phyloP scores from a whole-genome alignment of 2,113 vertebrate genomes.

The Catharus fuscescens region DNA sequence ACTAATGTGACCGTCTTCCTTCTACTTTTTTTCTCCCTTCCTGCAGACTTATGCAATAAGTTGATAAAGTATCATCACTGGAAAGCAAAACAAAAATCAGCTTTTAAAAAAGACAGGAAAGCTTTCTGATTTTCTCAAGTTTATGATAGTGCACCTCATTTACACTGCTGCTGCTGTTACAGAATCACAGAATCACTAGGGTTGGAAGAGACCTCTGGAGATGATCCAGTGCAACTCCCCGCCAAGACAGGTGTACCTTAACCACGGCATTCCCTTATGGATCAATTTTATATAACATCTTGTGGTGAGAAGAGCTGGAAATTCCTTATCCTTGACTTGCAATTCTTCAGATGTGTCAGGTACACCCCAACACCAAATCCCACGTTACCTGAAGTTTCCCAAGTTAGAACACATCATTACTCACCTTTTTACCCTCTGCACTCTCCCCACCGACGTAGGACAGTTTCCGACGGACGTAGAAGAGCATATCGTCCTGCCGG shows the following conservation, averaged over 20 bases:
- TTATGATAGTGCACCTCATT: fast-evolving
- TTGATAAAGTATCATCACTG: not conserved
- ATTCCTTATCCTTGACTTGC: not conserved
- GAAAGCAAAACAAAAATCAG: not conserved
- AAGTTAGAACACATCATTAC: not conserved
- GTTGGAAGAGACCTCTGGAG: not conserved
- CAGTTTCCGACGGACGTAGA: slow-evolving; percentile 91
- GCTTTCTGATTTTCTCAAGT: not conserved
- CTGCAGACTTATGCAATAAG: not conserved
- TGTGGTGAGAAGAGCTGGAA: not conserved
- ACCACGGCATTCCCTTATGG: fast-evolving
- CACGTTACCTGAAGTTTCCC: fast-evolving
- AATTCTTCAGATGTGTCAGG: not conserved
- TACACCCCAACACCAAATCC: not conserved
- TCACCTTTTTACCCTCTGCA: slow-evolving; percentile 84
- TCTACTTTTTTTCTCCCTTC: not conserved
- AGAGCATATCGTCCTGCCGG: slow-evolving; percentile 95
- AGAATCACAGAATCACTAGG: not conserved
- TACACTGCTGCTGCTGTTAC: not conserved
- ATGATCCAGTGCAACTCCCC: not conserved
- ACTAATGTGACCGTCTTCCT: not conserved
- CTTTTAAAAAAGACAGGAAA: not conserved
- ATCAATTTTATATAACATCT: not conserved
- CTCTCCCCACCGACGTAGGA: slow-evolving; percentile 76
- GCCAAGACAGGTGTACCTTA: not conserved